Evolutionary conservation across 2,888 invertebrate species (phyloP).

Genomic region (Nephrocerus scutellatus): DNA sequence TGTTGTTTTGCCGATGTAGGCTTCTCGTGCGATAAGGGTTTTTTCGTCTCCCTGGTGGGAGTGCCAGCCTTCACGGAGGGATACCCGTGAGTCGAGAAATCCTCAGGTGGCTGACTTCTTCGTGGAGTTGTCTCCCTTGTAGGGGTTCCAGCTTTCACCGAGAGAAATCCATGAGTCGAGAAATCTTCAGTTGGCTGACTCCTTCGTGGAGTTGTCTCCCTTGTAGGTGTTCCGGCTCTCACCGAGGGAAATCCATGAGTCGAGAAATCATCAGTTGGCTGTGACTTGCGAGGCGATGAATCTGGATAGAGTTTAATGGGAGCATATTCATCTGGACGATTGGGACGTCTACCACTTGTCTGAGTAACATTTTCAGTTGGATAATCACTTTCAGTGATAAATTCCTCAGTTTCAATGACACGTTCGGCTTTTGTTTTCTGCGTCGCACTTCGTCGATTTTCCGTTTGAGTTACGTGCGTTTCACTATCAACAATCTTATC

Average conservation of each 20-base stretch:
- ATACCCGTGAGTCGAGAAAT: constrained; percentile 20
- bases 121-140: constrained; percentile 5
- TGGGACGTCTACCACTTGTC: constrained; percentile 12
- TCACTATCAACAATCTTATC: neutral
- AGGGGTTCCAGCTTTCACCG: constrained; percentile 19
- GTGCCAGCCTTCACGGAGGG: constrained; percentile 17
- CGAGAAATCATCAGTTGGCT: constrained; percentile 21
- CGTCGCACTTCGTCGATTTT: constrained; percentile 33
- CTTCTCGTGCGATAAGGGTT: constrained; percentile 15
- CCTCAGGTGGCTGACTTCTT: constrained; percentile 13
- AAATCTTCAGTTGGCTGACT: constrained; percentile 16
- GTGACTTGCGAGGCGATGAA: constrained; percentile 3
- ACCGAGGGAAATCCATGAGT: constrained; percentile 32
- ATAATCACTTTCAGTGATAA: constrained; percentile 22
- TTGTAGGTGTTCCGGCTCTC: constrained; percentile 20
- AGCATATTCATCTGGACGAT: constrained; percentile 24
- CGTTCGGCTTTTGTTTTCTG: constrained; percentile 31
- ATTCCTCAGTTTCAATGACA: constrained; percentile 31
- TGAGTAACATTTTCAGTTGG: constrained; percentile 17
- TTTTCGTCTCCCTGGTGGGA: constrained; percentile 19
- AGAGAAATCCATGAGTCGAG: constrained; percentile 26
- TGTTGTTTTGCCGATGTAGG: constrained; percentile 11
- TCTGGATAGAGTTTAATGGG: no score
- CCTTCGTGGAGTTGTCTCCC: constrained; percentile 7
- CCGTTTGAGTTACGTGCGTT: constrained; percentile 16